A percentile compares a stretch with the other conserved stretches of the same genome.
These are phyloP conservation scores for Phalera bucephala DNA, from an alignment of 2,888 invertebrate species.

Conservation along the genomic window DNA sequence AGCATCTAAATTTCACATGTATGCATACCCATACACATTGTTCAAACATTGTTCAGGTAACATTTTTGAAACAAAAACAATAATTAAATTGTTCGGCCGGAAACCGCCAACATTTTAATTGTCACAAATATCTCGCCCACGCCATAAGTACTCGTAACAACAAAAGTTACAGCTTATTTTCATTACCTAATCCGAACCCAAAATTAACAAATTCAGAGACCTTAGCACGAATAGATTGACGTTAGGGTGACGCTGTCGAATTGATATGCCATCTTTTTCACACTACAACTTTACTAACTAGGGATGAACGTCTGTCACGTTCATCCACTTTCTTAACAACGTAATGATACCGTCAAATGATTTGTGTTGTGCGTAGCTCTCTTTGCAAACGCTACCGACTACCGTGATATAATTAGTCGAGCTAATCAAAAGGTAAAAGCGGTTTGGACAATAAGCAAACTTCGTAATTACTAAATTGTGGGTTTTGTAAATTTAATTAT, in stretches of 20 bases:
- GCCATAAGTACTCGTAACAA: slow-evolving; percentile 1
- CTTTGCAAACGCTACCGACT: slow-evolving; percentile 30
- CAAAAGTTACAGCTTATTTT: slow-evolving; percentile 13
- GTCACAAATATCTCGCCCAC: neutral
- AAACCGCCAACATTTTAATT: neutral
- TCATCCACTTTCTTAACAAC: no score
- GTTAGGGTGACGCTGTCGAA: no score
- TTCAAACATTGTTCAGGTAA: no score
- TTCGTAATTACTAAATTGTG: slow-evolving; percentile 29
- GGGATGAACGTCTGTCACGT: no score
- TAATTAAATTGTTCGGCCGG: neutral
- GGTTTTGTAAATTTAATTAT: slow-evolving; percentile 17
- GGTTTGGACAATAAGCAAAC: slow-evolving; percentile 20
- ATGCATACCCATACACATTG: no score
- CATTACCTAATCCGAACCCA: slow-evolving; percentile 33
- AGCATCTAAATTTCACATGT: neutral
- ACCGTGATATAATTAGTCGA: slow-evolving; percentile 29
- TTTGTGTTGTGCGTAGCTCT: no score
- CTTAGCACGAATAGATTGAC: no score
- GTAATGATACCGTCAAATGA: no score
- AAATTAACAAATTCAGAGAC: slow-evolving; percentile 38
- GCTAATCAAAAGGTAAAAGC: slow-evolving; percentile 33
- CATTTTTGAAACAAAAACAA: no score
- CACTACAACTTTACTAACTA: no score
- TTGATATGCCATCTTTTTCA: no score